These are phyloP conservation scores for Polyergus mexicanus DNA, from an alignment of 1,140 invertebrate genomes.

Conservation along the genomic window DNA sequence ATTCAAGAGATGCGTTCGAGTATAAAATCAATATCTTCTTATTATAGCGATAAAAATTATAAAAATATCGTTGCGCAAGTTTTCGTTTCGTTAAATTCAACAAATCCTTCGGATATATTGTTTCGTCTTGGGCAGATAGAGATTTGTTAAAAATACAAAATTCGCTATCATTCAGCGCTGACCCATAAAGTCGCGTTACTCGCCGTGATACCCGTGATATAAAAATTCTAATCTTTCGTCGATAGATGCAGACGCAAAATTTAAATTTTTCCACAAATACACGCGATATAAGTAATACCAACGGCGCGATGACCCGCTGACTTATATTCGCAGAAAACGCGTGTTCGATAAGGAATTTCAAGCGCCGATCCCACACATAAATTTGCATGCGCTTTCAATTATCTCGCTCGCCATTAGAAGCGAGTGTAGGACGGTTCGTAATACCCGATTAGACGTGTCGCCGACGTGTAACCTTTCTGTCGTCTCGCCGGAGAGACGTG, in stretches of 20 bases:
- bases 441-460: slow-evolving; percentile 60
- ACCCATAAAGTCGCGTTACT: slow-evolving; percentile 63
- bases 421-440: slow-evolving; percentile 17
- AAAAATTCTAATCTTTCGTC: slow-evolving; percentile 36
- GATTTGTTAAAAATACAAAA: neutral
- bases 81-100: neutral
- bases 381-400: slow-evolving; percentile 80
- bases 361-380: slow-evolving; percentile 76
- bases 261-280: neutral
- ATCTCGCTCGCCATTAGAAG: slow-evolving; percentile 50
- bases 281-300: neutral
- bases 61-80: neutral
- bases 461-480: slow-evolving; percentile 54
- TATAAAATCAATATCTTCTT: neutral
- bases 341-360: slow-evolving; percentile 65
- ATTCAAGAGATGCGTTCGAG: neutral
- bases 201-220: slow-evolving; percentile 62
- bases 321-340: slow-evolving; percentile 12
- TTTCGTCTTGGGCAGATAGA: neutral
- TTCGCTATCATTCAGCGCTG: too few relatives aligned
- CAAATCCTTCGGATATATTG: neutral
- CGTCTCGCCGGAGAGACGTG: slow-evolving; percentile 7
- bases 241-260: neutral
- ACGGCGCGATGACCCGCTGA: slow-evolving; percentile 11
- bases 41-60: neutral